Evolutionary conservation across 92 coral and sea anemone genomes (phyloP).

Genomic region (Phenganax stokvisi): DNA sequence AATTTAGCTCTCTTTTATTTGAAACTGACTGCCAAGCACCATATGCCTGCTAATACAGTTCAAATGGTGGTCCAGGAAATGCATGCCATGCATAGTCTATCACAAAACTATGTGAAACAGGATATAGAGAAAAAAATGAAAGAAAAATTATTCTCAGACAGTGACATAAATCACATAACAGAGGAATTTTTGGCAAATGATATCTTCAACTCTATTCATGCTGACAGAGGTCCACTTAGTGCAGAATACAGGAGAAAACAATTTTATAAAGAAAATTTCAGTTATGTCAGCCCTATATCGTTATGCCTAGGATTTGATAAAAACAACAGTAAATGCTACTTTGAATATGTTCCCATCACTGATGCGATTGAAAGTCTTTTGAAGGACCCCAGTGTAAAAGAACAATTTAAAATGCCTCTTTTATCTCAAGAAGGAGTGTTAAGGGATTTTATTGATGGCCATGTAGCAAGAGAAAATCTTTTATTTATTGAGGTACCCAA

Average conservation of each 20-base stretch:
- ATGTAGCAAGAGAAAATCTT: neutral
- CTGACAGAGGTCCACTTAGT: slow-evolving; percentile 28
- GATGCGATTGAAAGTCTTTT: neutral
- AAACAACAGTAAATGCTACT: slow-evolving; percentile 13
- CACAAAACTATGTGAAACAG: slow-evolving; percentile 12
- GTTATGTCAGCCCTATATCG: slow-evolving; percentile 18
- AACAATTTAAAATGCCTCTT: slow-evolving; percentile 24
- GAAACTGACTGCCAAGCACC: slow-evolving; percentile 30
- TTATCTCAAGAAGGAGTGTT: slow-evolving; percentile 22
- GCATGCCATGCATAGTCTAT: slow-evolving; percentile 19
- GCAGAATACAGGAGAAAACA: slow-evolving; percentile 31
- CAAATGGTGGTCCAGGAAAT: slow-evolving; percentile 19
- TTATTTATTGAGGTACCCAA: slow-evolving; percentile 22
- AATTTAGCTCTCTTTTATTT: slow-evolving; percentile 27
- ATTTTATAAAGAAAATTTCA: slow-evolving; percentile 21
- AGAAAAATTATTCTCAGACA: slow-evolving; percentile 12
- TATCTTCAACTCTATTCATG: slow-evolving; percentile 20
- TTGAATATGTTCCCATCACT: slow-evolving; percentile 24
- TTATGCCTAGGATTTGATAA: slow-evolving; percentile 21
- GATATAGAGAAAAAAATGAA: slow-evolving; percentile 11
- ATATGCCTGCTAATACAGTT: slow-evolving; percentile 14
- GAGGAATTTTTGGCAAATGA: slow-evolving; percentile 9
- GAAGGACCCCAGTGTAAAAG: slow-evolving; percentile 21
- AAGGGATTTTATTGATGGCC: slow-evolving; percentile 16
- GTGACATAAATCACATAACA: neutral